Evolutionary conservation across 1,140 invertebrate genomes (phyloP).

Genomic region (Plectus sambesii): DNA sequence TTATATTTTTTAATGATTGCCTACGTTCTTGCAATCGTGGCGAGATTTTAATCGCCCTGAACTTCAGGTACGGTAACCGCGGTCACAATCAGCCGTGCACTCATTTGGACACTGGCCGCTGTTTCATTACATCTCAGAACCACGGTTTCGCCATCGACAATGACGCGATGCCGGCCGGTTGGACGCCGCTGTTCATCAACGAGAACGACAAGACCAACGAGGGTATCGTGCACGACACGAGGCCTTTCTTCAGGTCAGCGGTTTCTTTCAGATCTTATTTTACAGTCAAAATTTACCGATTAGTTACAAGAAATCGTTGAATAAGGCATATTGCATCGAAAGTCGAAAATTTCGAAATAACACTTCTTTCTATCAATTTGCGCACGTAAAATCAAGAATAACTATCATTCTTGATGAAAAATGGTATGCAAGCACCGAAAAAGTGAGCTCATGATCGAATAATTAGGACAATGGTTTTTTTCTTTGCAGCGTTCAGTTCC

Average conservation of each 20-base stretch:
- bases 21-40: too few relatives aligned
- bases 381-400: too few relatives aligned
- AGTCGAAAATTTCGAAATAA: too few relatives aligned
- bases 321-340: neutral
- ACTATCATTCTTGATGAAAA: too few relatives aligned
- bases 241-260: constrained; percentile 64
- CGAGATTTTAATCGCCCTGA: too few relatives aligned
- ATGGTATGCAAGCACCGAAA: too few relatives aligned
- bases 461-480: too few relatives aligned
- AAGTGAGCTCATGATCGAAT: too few relatives aligned
- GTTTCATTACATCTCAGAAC: constrained; percentile 97
- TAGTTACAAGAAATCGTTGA: constrained; percentile 12
- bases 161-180: constrained; percentile 58
- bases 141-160: constrained; percentile 88
- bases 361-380: constrained; percentile 8
- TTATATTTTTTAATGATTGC: constrained; percentile 42
- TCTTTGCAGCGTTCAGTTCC: constrained; percentile 79
- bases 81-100: constrained; percentile 95
- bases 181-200: constrained; percentile 82
- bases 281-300: too few relatives aligned
- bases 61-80: constrained; percentile 90
- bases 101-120: constrained; percentile 68
- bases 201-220: constrained; percentile 76
- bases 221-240: constrained; percentile 68
- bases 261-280: too few relatives aligned